Percentiles rank a stretch among this genome's conserved stretches.
These are phyloP conservation scores for Trogon surrucura DNA, from an alignment of 2,113 vertebrate species.

Conservation along the genomic window DNA sequence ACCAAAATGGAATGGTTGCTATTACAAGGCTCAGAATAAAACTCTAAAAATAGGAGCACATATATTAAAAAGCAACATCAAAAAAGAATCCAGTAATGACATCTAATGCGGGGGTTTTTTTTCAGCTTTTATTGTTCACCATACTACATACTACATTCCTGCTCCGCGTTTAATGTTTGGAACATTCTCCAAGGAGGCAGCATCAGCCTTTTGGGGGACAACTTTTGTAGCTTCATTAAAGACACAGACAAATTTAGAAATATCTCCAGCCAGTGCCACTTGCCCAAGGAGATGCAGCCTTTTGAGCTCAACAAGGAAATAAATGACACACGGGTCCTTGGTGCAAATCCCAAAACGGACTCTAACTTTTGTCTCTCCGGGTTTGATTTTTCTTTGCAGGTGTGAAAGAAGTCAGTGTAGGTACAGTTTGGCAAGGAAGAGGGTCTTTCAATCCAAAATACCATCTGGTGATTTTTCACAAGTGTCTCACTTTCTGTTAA, in stretches of 20 bases:
- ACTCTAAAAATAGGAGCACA: slow-evolving; percentile 51
- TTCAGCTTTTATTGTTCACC: background rate
- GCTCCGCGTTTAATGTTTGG: background rate
- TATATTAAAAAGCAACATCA: slow-evolving; percentile 45
- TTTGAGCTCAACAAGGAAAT: background rate
- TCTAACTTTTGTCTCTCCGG: background rate
- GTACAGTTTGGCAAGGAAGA: background rate
- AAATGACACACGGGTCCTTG: background rate
- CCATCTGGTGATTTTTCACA: background rate
- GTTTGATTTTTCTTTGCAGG: background rate
- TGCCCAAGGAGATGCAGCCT: background rate
- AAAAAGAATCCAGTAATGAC: slow-evolving; percentile 19
- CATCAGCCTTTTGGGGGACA: background rate
- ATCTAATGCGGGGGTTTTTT: background rate
- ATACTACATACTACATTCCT: background rate
- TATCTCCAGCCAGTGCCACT: background rate
- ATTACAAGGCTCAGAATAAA: slow-evolving; percentile 55
- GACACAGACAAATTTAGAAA: background rate
- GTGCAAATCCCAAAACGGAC: background rate
- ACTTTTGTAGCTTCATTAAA: background rate
- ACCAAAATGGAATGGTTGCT: slow-evolving; percentile 33
- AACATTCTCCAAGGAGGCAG: background rate
- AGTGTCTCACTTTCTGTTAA: background rate
- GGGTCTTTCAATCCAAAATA: background rate
- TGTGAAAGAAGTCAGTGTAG: background rate